Percentiles rank a stretch among this genome's conserved stretches.
Evolutionary conservation across 2,888 invertebrate genomes (phyloP).

Genomic region (Myathropa florea): DNA sequence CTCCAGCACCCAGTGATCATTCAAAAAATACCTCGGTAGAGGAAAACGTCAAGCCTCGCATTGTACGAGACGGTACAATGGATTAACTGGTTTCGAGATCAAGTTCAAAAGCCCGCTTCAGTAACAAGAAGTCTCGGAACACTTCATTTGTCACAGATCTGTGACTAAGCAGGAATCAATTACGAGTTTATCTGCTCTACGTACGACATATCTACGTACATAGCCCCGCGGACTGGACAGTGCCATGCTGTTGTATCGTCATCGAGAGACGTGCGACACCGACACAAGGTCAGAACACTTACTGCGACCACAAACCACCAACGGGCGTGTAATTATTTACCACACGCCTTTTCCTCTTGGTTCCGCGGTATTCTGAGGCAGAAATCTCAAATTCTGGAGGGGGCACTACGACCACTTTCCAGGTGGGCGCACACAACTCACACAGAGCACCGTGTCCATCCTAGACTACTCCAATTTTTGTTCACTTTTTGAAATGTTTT

Average conservation of each 20-base stretch:
- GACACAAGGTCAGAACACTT: conserved; percentile 31
- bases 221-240: not conserved
- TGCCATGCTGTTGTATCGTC: too few relatives aligned
- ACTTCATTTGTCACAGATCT: conserved; percentile 11
- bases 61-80: not conserved
- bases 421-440: conserved; percentile 28
- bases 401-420: not conserved
- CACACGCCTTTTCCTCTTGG: conserved; percentile 12
- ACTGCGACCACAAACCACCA: conserved; percentile 19
- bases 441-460: conserved; percentile 37
- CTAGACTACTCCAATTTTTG: conserved; percentile 34
- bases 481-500: not conserved
- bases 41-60: conserved; percentile 5
- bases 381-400: conserved; percentile 5
- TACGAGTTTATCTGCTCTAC: not conserved
- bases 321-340: conserved; percentile 27
- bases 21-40: conserved; percentile 4
- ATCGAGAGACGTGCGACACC: not conserved
- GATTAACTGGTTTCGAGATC: conserved; percentile 57
- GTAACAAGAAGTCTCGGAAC: conserved; percentile 4
- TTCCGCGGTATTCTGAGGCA: conserved; percentile 57
- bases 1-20: not conserved
- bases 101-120: conserved; percentile 57
- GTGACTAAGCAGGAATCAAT: conserved; percentile 61
- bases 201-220: not conserved